These are phyloP conservation scores for Caenorhabditis sp. DNA, from an alignment of 2,888 invertebrate species.

Conservation along the genomic window DNA sequence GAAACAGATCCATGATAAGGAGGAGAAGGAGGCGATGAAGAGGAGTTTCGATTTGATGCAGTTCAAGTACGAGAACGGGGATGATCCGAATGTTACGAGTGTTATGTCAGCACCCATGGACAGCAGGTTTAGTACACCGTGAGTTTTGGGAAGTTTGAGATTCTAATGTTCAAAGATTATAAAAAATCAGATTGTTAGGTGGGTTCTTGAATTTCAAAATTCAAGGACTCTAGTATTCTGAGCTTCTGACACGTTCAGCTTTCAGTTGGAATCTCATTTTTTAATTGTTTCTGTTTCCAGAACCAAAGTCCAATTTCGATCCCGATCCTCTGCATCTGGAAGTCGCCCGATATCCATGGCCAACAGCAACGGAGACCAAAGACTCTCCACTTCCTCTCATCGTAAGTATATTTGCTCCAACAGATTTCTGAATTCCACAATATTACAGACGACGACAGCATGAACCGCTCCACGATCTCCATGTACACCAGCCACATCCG, in stretches of 20 bases:
- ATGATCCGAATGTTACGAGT: constrained; percentile 56
- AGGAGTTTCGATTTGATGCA: constrained; percentile 71
- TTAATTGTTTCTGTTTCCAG: constrained; percentile 11
- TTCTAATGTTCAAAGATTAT: no score
- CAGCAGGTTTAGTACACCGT: constrained; percentile 61
- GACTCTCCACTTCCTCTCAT: constrained; percentile 58
- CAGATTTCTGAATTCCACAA: not conserved
- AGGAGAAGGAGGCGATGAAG: constrained; percentile 70
- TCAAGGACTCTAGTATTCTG: not conserved
- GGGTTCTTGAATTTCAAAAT: not conserved
- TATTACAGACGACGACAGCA: constrained; percentile 63
- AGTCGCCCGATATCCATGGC: constrained; percentile 60
- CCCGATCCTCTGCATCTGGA: constrained; percentile 59
- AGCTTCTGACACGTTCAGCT: not conserved
- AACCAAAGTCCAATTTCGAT: constrained; percentile 61
- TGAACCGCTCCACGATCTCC: constrained; percentile 70
- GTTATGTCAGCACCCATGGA: constrained; percentile 52
- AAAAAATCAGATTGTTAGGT: no score
- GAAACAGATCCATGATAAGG: constrained; percentile 67
- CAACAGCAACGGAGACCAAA: constrained; percentile 33
- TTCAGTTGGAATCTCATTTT: not conserved
- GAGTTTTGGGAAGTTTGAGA: not conserved
- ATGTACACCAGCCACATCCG: constrained; percentile 71
- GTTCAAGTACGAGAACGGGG: constrained; percentile 70
- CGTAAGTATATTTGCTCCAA: constrained; percentile 10